Percentiles rank a stretch among this genome's conserved stretches.
Conservation (phyloP, 2,113 vertebrate genomes). For the Tetrax tetrax region DNA sequence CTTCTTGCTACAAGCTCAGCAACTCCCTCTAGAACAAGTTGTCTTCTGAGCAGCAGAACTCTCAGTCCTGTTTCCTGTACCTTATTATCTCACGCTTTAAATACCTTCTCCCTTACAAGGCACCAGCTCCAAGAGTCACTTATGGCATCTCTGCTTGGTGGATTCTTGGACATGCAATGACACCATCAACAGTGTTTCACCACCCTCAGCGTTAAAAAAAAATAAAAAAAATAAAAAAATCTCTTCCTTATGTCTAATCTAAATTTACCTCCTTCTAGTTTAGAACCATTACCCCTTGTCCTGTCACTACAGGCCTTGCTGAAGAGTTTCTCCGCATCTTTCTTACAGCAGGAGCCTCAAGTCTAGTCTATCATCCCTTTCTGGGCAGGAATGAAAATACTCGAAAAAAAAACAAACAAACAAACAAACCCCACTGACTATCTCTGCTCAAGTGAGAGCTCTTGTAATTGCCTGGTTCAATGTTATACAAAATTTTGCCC, state of each 20-base stretch:
- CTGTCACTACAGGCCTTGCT: no score
- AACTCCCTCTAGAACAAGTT: background rate
- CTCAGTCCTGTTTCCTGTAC: background rate
- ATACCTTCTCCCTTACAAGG: background rate
- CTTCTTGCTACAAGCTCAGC: background rate
- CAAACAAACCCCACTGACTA: background rate
- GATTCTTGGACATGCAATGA: background rate
- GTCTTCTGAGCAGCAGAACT: background rate
- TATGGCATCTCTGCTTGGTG: background rate
- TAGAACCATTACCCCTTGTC: no score
- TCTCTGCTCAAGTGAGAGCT: background rate
- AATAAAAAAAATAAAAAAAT: no score
- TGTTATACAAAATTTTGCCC: background rate
- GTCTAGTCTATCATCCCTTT: background rate
- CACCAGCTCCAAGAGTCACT: background rate
- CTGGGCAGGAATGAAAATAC: background rate
- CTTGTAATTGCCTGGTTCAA: background rate
- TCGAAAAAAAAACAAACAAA: background rate
- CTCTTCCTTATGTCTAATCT: no score
- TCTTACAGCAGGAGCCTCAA: background rate
- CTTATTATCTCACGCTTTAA: background rate
- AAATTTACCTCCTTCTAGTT: no score
- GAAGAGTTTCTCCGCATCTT: no score
- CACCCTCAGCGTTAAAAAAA: no score
- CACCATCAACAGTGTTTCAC: background rate